Percentiles rank a stretch among this genome's conserved stretches.
Evolutionary conservation across 2,113 vertebrate genomes (phyloP).

Genomic region (Calyptomena viridis): DNA sequence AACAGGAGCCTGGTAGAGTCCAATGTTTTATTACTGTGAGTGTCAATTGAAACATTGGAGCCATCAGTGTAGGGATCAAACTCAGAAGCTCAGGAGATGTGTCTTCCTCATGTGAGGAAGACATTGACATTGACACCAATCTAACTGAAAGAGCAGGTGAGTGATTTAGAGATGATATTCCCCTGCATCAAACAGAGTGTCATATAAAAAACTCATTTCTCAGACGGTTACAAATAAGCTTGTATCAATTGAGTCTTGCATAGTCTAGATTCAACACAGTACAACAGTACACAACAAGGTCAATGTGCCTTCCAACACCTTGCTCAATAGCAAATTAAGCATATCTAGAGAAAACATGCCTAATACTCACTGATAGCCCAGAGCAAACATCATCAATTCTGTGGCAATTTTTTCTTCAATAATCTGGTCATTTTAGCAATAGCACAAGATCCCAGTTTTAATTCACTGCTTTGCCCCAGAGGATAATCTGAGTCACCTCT

Average conservation of each 20-base stretch:
- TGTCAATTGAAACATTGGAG: neutral
- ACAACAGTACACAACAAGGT: neutral
- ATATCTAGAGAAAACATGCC: neutral
- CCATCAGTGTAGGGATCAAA: neutral
- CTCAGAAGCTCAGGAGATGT: neutral
- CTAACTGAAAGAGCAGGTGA: neutral
- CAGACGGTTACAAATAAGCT: slow-evolving; percentile 4
- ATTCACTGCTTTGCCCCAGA: neutral
- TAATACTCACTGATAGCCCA: neutral
- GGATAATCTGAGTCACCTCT: neutral
- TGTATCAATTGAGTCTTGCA: slow-evolving; percentile 10
- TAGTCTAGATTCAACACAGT: neutral
- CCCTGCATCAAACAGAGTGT: neutral
- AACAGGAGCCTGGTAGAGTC: neutral
- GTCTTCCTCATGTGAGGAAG: neutral
- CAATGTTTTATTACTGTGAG: neutral
- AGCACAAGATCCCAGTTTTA: neutral
- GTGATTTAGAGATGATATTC: neutral
- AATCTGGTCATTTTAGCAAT: neutral
- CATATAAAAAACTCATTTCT: neutral
- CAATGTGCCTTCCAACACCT: neutral
- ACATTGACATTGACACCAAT: neutral
- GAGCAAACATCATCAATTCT: neutral
- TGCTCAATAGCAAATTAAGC: neutral
- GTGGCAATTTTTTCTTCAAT: neutral